Base-by-base conservation (phyloP, 1,140 invertebrate species). In the Nymphalis io region DNA sequence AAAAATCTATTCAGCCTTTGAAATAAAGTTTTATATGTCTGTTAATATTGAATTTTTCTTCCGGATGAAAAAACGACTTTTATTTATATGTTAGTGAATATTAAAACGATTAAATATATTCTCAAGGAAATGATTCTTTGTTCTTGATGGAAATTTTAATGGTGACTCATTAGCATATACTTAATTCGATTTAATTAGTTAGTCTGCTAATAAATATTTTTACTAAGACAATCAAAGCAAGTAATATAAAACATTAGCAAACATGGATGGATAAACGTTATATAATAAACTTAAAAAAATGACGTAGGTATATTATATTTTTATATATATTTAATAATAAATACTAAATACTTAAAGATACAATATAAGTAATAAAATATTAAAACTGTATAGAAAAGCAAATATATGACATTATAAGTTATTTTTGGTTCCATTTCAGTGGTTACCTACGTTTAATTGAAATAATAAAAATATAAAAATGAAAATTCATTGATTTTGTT, bases 51-150 rank as follows among this genome's bases (percentile, higher is more conserved):
- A n/a, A n/a, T 33, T 33, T 33, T 33, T 33, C 23, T 33, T 33
- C 27, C 27, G 27, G 27, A 4, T 33, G 1, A 33, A 33, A 33
- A 16, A 20, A 51, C 11, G 46, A 18, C 12, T 51, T 51, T 16
- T 18, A 20, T 20, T 2, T 20, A 51, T 18, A 18, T 51, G 6
- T 12, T 16, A 20, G 6, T 20, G 46, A 20, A 18, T 51, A 16
- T 60, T 59, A 59, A 40, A 65, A 40, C 21, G 27, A 65, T 55
- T 65, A 65, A 64, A 27, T 27, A 65, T 18, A 18, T 15, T 60
- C 58, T 61, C 72, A 83, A 82, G 80, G 79, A 84, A 84, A 83
- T 84, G 72, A 40, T 44, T 78, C 74, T 81, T 80, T 82, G 81
- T 83, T 79, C 71, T 74, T 61, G 64, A 46, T 16, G 55, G 68